Conservation (phyloP, 2,113 vertebrate species). For the Caranx melampygus region DNA sequence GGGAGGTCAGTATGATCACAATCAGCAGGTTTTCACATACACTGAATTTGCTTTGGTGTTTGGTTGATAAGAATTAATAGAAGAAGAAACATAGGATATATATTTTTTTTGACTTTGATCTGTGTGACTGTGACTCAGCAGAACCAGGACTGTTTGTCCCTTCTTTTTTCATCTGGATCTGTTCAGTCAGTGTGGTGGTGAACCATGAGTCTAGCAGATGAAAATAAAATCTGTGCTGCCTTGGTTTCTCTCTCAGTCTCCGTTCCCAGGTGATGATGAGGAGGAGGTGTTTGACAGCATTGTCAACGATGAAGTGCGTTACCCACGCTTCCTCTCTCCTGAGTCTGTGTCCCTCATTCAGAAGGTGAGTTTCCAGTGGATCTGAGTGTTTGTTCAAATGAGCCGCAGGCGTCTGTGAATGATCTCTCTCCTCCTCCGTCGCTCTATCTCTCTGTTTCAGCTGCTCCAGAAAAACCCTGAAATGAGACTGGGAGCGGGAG, state of each 20-base stretch:
- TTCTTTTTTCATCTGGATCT: too few relatives aligned
- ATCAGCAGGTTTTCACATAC: too few relatives aligned
- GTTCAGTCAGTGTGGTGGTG: too few relatives aligned
- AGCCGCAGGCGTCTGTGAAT: too few relatives aligned
- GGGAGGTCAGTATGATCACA: conserved; percentile 87
- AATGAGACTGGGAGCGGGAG: conserved; percentile 89
- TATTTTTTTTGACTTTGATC: too few relatives aligned
- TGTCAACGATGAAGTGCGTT: conserved; percentile 90
- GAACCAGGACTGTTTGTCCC: too few relatives aligned
- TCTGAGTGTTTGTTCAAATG: background rate
- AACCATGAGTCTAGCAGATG: background rate
- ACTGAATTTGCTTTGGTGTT: too few relatives aligned
- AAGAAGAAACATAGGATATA: too few relatives aligned
- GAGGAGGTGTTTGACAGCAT: conserved; percentile 98
- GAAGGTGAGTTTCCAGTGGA: conserved; percentile 82
- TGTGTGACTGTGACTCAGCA: too few relatives aligned
- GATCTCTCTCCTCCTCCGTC: background rate
- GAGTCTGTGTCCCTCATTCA: conserved; percentile 88
- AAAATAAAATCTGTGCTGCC: background rate
- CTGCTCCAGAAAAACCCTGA: conserved; percentile 92
- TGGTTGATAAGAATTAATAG: too few relatives aligned
- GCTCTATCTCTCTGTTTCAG: conserved; percentile 71
- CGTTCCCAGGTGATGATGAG: conserved; percentile 95
- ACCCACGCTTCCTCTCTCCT: conserved; percentile 88
- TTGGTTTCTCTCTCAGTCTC: conserved; percentile 81